Evolutionary conservation across 2,797 vertebrate species (phyloP).

Genomic region (Chiloscyllium punctatum): DNA sequence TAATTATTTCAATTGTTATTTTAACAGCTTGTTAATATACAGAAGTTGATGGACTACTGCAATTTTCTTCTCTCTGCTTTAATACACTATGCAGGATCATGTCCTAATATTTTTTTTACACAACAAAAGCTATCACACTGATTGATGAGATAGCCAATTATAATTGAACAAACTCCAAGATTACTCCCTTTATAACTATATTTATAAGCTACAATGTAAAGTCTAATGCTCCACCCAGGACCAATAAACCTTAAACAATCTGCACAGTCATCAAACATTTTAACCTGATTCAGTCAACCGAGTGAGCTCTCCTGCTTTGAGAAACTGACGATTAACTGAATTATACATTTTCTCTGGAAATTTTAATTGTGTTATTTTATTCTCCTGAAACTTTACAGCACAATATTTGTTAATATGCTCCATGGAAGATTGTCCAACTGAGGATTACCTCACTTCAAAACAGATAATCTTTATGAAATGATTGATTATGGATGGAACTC

Average conservation of each 20-base stretch:
- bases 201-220: background rate
- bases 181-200: conserved; percentile 11
- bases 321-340: background rate
- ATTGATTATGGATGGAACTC: background rate
- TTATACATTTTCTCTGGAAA: background rate
- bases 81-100: background rate
- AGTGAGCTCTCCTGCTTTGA: background rate
- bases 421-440: background rate
- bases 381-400: background rate
- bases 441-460: background rate
- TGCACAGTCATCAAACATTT: background rate
- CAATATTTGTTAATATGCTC: background rate
- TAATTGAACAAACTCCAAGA: background rate
- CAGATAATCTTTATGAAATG: background rate
- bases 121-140: background rate
- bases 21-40: background rate
- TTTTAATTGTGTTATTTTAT: background rate
- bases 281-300: background rate
- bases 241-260: background rate
- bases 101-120: background rate
- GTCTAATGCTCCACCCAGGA: background rate
- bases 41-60: background rate
- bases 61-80: background rate
- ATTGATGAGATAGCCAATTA: background rate
- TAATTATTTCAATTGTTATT: background rate